These are phyloP conservation scores for Drosophila longiperda DNA, from an alignment of 2,888 invertebrate species.

Conservation along the genomic window DNA sequence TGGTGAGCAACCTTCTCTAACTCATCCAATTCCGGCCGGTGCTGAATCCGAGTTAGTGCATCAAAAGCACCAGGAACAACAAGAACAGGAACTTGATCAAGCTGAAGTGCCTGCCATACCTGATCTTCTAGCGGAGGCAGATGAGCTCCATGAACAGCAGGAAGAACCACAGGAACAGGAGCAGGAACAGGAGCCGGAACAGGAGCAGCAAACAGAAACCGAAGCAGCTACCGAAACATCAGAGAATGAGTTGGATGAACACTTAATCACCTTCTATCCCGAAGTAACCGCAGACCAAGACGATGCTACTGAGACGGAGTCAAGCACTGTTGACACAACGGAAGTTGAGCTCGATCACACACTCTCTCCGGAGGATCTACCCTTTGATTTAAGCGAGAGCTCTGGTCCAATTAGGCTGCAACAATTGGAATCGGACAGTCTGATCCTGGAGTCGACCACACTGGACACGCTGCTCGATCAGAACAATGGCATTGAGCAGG, in stretches of 20 bases:
- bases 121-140: constrained; percentile 67
- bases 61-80: constrained; percentile 15
- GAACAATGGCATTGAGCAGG: constrained; percentile 54
- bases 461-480: constrained; percentile 44
- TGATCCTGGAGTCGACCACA: constrained; percentile 81
- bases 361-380: constrained; percentile 77
- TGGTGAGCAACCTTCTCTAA: constrained; percentile 48
- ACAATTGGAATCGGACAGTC: constrained; percentile 81
- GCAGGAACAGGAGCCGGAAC: constrained; percentile 22
- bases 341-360: constrained; percentile 60
- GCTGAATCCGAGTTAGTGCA: constrained; percentile 22
- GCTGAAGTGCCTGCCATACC: constrained; percentile 30
- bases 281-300: constrained; percentile 50
- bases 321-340: constrained; percentile 9
- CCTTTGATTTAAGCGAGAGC: constrained; percentile 77
- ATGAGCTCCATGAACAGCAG: constrained; percentile 41
- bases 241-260: constrained; percentile 32
- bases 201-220: constrained; percentile 25
- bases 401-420: constrained; percentile 56
- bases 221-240: constrained; percentile 35
- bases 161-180: constrained; percentile 21
- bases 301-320: constrained; percentile 25
- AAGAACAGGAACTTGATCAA: constrained; percentile 27
- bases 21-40: constrained; percentile 41
- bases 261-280: constrained; percentile 71